These are phyloP conservation scores for Drosophila fuyamai DNA, from an alignment of 1,140 invertebrate genomes.

Conservation along the genomic window DNA sequence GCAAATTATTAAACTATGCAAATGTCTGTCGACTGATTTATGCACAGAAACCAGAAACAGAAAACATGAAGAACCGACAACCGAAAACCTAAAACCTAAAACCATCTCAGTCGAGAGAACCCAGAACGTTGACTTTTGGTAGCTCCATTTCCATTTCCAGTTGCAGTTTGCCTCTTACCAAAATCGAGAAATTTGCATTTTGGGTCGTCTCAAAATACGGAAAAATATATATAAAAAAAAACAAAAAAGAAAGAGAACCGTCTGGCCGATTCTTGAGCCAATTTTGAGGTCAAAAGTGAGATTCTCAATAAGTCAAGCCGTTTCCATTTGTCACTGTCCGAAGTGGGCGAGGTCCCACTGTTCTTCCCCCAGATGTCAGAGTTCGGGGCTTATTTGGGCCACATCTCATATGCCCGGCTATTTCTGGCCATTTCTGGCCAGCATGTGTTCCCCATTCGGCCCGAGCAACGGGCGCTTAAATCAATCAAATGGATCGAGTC, in stretches of 20 bases:
- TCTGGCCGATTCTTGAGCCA: constrained; percentile 24
- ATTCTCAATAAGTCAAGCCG: constrained; percentile 53
- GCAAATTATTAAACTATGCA: constrained; percentile 79
- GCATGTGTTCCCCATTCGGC: constrained; percentile 31
- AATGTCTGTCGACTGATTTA: constrained; percentile 61
- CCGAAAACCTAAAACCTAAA: constrained; percentile 1
- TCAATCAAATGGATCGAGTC: constrained; percentile 34
- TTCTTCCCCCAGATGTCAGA: constrained; percentile 29
- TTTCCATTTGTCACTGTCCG: constrained; percentile 60
- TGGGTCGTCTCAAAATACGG: constrained; percentile 46
- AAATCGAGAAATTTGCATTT: constrained; percentile 71
- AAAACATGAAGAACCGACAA: neutral
- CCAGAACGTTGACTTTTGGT: constrained; percentile 25
- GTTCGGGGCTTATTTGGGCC: constrained; percentile 20
- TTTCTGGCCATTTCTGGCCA: neutral
- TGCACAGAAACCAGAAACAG: constrained; percentile 35
- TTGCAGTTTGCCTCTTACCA: constrained; percentile 21
- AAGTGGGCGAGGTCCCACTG: constrained; percentile 27
- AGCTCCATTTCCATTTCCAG: constrained; percentile 13
- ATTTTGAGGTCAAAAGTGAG: constrained; percentile 76
- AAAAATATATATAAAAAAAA: constrained; percentile 27
- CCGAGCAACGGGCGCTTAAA: constrained; percentile 30
- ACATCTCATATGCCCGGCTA: neutral
- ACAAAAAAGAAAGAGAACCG: constrained; percentile 12
- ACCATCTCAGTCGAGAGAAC: constrained; percentile 1